Percentiles rank a stretch among this genome's conserved stretches.
These are phyloP conservation scores for Helicolenus hilgendorfi DNA, from an alignment of 2,797 vertebrate species.

Conservation along the genomic window DNA sequence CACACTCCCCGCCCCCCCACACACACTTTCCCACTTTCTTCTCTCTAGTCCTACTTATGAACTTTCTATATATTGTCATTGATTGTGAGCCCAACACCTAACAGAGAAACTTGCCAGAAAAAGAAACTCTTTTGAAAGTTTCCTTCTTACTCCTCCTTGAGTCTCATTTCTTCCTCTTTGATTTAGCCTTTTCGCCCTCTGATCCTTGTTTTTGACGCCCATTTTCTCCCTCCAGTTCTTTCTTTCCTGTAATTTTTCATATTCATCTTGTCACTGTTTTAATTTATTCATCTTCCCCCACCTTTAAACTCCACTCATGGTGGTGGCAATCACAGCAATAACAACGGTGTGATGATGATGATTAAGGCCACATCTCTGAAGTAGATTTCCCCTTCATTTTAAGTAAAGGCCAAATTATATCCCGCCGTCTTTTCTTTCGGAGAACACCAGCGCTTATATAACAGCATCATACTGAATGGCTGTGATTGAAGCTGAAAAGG, in stretches of 20 bases:
- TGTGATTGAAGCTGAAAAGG: constrained; percentile 83
- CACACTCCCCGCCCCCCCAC: neutral
- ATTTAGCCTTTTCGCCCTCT: neutral
- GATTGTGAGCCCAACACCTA: neutral
- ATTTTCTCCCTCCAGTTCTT: neutral
- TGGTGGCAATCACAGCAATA: constrained; percentile 39
- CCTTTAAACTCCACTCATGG: constrained; percentile 6
- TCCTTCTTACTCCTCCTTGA: neutral
- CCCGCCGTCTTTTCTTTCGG: constrained; percentile 40
- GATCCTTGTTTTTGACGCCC: neutral
- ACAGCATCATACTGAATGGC: constrained; percentile 61
- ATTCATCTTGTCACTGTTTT: neutral
- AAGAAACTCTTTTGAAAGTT: neutral
- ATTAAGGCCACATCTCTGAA: constrained; percentile 47
- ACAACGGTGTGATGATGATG: constrained; percentile 33
- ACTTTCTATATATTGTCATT: neutral
- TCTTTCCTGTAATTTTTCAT: neutral
- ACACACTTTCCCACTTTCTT: neutral
- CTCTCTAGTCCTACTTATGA: constrained; percentile 10
- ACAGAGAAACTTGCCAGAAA: neutral
- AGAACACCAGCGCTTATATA: constrained; percentile 62
- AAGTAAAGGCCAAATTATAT: constrained; percentile 69
- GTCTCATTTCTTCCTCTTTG: neutral
- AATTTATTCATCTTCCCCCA: neutral
- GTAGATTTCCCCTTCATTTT: constrained; percentile 55